Evolutionary conservation across 2,888 invertebrate species (phyloP).

Genomic region (Periphyllus acericola): DNA sequence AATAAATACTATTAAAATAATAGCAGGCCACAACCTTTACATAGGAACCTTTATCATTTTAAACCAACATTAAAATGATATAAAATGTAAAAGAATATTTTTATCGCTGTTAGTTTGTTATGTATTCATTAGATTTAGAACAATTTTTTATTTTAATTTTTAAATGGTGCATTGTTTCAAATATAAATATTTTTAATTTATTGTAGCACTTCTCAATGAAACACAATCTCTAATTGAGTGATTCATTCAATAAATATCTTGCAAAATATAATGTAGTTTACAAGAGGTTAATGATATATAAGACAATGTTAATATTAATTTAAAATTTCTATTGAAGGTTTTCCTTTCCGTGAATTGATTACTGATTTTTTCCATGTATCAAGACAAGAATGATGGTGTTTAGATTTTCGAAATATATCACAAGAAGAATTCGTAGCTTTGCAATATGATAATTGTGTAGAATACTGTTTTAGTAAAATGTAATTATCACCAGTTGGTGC

Average conservation of each 20-base stretch:
- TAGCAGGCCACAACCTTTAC: neutral
- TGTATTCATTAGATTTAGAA: neutral
- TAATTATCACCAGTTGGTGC: slow-evolving; percentile 83
- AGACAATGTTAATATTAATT: neutral
- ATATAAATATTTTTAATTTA: neutral
- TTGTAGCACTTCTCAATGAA: neutral
- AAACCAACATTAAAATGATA: neutral
- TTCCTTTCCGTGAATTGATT: neutral
- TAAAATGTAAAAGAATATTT: neutral
- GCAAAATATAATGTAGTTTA: neutral
- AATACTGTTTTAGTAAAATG: slow-evolving; percentile 69
- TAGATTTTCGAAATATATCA: slow-evolving; percentile 29
- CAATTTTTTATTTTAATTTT: neutral
- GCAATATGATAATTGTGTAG: neutral
- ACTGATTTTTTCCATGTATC: slow-evolving; percentile 34
- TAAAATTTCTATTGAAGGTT: slow-evolving; percentile 33
- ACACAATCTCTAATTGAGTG: neutral
- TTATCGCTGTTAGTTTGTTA: neutral
- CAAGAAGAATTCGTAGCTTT: neutral
- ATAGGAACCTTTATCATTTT: neutral
- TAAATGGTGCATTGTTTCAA: neutral
- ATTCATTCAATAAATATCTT: neutral
- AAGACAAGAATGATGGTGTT: slow-evolving; percentile 34
- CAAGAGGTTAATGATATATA: neutral
- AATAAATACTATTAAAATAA: neutral